phyloP scores from a whole-genome alignment of 1,140 invertebrate genomes.

The Drepana arcuata region DNA sequence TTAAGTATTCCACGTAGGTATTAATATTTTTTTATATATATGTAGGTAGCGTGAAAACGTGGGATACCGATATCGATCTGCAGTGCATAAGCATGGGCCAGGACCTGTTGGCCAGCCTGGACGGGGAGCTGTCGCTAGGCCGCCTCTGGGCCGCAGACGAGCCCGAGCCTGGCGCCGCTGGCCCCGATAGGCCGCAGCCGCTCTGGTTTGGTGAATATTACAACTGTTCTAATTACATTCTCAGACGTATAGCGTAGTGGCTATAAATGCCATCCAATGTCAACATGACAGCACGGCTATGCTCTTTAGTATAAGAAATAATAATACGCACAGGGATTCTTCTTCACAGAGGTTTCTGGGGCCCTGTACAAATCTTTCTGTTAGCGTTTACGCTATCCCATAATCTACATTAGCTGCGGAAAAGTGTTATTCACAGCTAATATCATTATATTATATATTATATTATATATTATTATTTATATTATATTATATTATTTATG shows the following conservation, averaged over 20 bases:
- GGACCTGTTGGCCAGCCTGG: conserved; percentile 68
- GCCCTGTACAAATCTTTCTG: background rate
- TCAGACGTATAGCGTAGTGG: background rate
- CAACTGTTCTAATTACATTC: conserved; percentile 1
- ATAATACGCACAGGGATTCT: background rate
- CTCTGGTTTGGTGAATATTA: conserved; percentile 54
- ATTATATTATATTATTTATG: no score
- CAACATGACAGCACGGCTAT: background rate
- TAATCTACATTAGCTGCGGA: no score
- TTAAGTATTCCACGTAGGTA: no score
- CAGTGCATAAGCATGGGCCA: conserved; percentile 73
- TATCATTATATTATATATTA: no score
- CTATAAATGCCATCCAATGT: background rate
- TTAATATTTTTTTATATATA: no score
- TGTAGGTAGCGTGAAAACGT: conserved; percentile 69
- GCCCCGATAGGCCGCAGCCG: conserved; percentile 34
- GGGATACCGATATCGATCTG: conserved; percentile 73
- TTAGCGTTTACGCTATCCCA: no score
- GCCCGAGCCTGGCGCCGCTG: conserved; percentile 39
- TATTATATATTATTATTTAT: no score
- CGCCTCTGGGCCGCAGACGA: conserved; percentile 63
- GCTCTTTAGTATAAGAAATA: background rate
- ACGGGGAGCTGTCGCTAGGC: conserved; percentile 56
- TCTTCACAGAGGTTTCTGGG: background rate
- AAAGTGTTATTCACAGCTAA: no score